phyloP scores from a whole-genome alignment of 2,113 vertebrate genomes.

The Lethenteron reissneri region DNA sequence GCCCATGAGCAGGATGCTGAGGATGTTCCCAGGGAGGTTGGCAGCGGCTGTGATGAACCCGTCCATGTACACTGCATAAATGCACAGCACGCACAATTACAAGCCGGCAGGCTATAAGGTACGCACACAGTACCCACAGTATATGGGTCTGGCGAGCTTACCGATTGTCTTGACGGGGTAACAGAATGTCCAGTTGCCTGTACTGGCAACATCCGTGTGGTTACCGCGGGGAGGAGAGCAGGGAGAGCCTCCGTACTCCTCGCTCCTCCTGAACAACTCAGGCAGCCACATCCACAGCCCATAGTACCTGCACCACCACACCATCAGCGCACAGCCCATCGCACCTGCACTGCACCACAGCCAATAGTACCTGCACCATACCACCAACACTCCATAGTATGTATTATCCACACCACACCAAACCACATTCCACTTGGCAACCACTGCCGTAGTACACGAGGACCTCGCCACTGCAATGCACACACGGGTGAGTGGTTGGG shows the following conservation, averaged over 20 bases:
- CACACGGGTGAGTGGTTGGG: no score
- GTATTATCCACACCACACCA: no score
- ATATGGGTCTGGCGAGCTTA: slow-evolving; percentile 9
- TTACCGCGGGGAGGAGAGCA: slow-evolving; percentile 16
- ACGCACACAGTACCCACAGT: no score
- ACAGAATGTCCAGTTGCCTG: slow-evolving; percentile 17
- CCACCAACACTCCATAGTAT: no score
- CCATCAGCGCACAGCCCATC: background rate
- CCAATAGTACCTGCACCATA: background rate
- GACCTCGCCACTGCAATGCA: no score
- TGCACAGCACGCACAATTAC: background rate
- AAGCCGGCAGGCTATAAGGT: background rate
- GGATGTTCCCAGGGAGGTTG: slow-evolving; percentile 34
- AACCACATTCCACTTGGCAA: no score
- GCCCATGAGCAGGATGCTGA: slow-evolving; percentile 32
- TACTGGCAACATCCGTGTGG: slow-evolving; percentile 8
- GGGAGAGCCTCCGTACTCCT: slow-evolving; percentile 21
- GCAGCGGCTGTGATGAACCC: slow-evolving; percentile 25
- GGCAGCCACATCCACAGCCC: slow-evolving; percentile 43
- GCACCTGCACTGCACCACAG: background rate
- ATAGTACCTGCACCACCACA: slow-evolving; percentile 16
- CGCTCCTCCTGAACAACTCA: slow-evolving; percentile 21
- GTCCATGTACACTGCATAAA: slow-evolving; percentile 28
- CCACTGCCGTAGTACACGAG: no score
- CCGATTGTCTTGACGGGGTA: slow-evolving; percentile 26